Base-by-base conservation (phyloP, 1,140 invertebrate genomes). In the Neomicropteryx cornuta region DNA sequence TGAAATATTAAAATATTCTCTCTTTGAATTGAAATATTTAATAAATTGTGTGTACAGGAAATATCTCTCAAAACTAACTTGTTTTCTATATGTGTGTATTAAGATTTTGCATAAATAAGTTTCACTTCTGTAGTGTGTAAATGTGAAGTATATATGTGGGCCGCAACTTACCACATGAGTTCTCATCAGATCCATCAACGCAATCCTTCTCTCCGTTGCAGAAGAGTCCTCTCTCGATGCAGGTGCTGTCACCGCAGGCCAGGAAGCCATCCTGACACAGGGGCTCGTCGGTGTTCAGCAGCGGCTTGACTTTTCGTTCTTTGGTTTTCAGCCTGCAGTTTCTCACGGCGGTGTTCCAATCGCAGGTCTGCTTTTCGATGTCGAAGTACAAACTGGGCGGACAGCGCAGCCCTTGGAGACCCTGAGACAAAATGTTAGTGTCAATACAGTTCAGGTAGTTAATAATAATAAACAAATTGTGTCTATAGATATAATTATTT, bases 341-440 rank as follows among this genome's bases (percentile, higher is more conserved):
- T 58, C 89, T 91, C 0, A 95, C 90, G 2, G 87, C 77, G 43
- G 83, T 85, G 58, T 92, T 94, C 90, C 90, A 95, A 56, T 94
- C 88, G 56, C 90, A 95, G 3, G 90, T 94, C 64, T 95, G 91
- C 60, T 93, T 92, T 53, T 94, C 89, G 50, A 94, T 92, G 57
- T 95, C 90, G 65, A 95, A 95, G 56, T 81, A 91, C 39, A 95
- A 67, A 62, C 90, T 90, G 34, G 89, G 87, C 13, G 90, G 90
- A 60, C 91, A 94, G 56, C 89, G 76, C 50, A 94, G 87, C 14
- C 87, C 88, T 75, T 93, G 87, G 19, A 94, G 76, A 49, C 89
- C 89, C 81, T 86, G 57, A 36, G 62, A 46, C 39, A 45, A 17
- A 37, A 44, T 32, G 19, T 32, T 28, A 19, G 10, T 31, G 17